Evolutionary conservation across 2,888 invertebrate species (phyloP).

Genomic region (Nycteola revayana): DNA sequence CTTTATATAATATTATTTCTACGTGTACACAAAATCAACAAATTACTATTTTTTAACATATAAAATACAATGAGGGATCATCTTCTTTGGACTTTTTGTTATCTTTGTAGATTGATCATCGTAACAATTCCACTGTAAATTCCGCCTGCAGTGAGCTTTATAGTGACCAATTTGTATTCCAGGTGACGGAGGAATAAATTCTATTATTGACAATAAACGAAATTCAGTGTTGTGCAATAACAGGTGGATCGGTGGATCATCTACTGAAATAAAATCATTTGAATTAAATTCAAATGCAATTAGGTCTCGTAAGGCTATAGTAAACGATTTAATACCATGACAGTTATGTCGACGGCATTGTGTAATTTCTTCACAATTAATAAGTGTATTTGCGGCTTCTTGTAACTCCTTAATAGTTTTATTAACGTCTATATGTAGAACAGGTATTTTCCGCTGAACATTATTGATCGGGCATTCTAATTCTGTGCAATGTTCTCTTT

Average conservation of each 20-base stretch:
- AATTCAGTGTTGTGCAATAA: slow-evolving; percentile 9
- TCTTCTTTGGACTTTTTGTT: slow-evolving; percentile 1
- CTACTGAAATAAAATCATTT: slow-evolving; percentile 14
- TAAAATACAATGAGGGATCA: neutral
- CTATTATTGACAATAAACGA: slow-evolving; percentile 17
- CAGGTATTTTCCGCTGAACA: slow-evolving; percentile 9
- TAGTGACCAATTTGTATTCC: slow-evolving; percentile 14
- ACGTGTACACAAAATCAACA: no score
- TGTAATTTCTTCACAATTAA: slow-evolving; percentile 9
- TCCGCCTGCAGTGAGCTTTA: slow-evolving; percentile 19
- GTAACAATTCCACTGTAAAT: slow-evolving; percentile 17
- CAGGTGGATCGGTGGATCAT: slow-evolving; percentile 13
- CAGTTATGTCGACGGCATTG: slow-evolving; percentile 11
- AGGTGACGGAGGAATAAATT: slow-evolving; percentile 9
- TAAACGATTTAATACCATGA: slow-evolving; percentile 17
- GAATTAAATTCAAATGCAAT: slow-evolving; percentile 19
- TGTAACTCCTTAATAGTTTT: slow-evolving; percentile 8
- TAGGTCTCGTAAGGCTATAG: slow-evolving; percentile 13
- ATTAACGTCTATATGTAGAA: slow-evolving; percentile 10
- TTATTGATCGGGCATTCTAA: slow-evolving; percentile 10
- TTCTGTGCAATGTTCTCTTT: slow-evolving; percentile 14
- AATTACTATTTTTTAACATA: neutral
- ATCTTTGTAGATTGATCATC: slow-evolving; percentile 13
- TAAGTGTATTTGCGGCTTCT: slow-evolving; percentile 8
- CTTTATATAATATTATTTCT: no score